Evolutionary conservation across 2,888 invertebrate genomes (phyloP), one percentile per base, ranked within the genome.

Genomic region (Mesorhabditis belari): DNA sequence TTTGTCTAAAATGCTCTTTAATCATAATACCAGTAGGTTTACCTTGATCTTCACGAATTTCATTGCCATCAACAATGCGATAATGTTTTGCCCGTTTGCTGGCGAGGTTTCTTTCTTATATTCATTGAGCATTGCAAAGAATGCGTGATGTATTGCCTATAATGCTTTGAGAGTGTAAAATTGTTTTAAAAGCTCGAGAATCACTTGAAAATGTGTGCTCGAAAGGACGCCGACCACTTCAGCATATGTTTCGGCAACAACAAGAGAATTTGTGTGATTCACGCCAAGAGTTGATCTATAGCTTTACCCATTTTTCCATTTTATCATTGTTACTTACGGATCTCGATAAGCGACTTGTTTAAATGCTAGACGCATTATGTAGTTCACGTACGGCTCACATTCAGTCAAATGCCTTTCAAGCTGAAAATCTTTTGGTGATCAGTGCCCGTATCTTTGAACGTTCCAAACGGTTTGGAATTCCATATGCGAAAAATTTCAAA

Each of bases 41-140:
- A 87, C 87, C 84, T 89, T 89, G 25, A 89, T 87, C 66, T 88
- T 83, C 83, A 98, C 96, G 85, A 96, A 98, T 84, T 98, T 98
- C 92, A 99, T 96, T 59, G 98, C 96, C 94, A 96, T 96, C 27
- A 99, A 85, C 44, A 99, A 85, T 49, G 92, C 92, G 74, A 98
- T 96, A 67, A 98, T 93, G 82, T 92, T 90, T 80, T 95, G 94
- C 0, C 91, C 90, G 1, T 89, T 89, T 74, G 89, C 29, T n/a
- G 69, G 70, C 3, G 82, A 68, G 6, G 63, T 56, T 29, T 68
- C 68, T 55, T 87, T 86, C 73, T 89, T 85, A 59, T 90, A 82
- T 76, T 90, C 96, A 83, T 92, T 92, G 60, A 98, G 84, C 83
- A 96, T 66, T 79, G 70, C 61, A 63, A 73, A 69, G 61, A 79